phyloP scores from a whole-genome alignment of 2,797 vertebrate species.

The Brachymystax lenok region DNA sequence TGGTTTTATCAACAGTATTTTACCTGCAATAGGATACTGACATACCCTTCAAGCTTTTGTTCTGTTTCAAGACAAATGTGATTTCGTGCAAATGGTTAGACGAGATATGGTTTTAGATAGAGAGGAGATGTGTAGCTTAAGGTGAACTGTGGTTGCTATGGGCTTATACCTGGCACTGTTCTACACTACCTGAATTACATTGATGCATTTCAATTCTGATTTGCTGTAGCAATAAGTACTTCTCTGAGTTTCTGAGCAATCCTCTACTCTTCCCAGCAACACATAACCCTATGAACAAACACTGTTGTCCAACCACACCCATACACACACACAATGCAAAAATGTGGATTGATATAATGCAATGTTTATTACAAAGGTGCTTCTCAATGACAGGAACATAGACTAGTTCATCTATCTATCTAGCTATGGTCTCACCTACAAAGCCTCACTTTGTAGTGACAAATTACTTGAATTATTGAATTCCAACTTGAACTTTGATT shows the following conservation, averaged over 20 bases:
- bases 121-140: conserved; percentile 10
- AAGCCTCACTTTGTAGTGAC: neutral
- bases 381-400: conserved; percentile 38
- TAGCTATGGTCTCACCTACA: neutral
- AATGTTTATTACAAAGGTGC: conserved; percentile 54
- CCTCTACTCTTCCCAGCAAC: neutral
- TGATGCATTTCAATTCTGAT: conserved; percentile 16
- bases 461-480: conserved; percentile 19
- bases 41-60: conserved; percentile 32
- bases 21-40: conserved; percentile 50
- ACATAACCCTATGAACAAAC: neutral
- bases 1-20: conserved; percentile 42
- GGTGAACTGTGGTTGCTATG: conserved; percentile 69
- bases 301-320: conserved; percentile 5
- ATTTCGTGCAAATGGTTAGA: conserved; percentile 11
- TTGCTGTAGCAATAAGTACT: conserved; percentile 66
- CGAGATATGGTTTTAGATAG: conserved; percentile 7
- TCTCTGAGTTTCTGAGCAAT: conserved; percentile 46
- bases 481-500: conserved; percentile 55
- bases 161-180: conserved; percentile 65
- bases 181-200: conserved; percentile 8
- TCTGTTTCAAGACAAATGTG: conserved; percentile 19
- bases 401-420: neutral
- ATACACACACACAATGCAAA: conserved; percentile 15
- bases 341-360: conserved; percentile 23